phyloP scores from a whole-genome alignment of 2,888 invertebrate genomes.

The Nomada goodeniana region DNA sequence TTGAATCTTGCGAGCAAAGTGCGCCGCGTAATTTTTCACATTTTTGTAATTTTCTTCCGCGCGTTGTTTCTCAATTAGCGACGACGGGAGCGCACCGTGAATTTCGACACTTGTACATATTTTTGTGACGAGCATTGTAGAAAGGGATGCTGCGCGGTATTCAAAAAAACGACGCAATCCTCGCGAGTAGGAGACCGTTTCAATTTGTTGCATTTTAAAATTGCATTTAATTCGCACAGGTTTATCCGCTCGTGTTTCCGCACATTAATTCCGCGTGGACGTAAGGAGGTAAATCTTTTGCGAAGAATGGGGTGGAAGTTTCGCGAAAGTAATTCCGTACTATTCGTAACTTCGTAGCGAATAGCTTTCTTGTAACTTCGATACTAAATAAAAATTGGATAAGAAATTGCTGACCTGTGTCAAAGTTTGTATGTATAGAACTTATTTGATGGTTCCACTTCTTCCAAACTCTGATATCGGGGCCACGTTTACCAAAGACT shows the following conservation, averaged over 20 bases:
- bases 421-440: conserved; percentile 47
- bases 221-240: too few relatives aligned
- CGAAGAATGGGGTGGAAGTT: conserved; percentile 14
- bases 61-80: conserved; percentile 37
- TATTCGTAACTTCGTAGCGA: conserved; percentile 30
- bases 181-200: conserved; percentile 1
- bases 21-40: conserved; percentile 25
- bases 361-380: conserved; percentile 40
- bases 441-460: conserved; percentile 52
- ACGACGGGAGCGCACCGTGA: conserved; percentile 41
- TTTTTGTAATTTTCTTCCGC: conserved; percentile 39
- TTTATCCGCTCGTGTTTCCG: too few relatives aligned
- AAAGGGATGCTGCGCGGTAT: neutral
- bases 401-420: conserved; percentile 51
- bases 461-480: conserved; percentile 44
- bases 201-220: conserved; percentile 1
- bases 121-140: conserved; percentile 32
- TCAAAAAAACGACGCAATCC: conserved; percentile 13
- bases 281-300: conserved; percentile 26
- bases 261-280: neutral
- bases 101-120: conserved; percentile 42
- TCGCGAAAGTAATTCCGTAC: conserved; percentile 26
- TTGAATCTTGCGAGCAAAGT: conserved; percentile 5
- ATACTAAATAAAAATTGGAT: conserved; percentile 55
- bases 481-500: conserved; percentile 41